Evolutionary conservation across 2,113 vertebrate genomes (phyloP), one percentile per base, ranked within the genome.

Genomic region (Pithys albifrons): DNA sequence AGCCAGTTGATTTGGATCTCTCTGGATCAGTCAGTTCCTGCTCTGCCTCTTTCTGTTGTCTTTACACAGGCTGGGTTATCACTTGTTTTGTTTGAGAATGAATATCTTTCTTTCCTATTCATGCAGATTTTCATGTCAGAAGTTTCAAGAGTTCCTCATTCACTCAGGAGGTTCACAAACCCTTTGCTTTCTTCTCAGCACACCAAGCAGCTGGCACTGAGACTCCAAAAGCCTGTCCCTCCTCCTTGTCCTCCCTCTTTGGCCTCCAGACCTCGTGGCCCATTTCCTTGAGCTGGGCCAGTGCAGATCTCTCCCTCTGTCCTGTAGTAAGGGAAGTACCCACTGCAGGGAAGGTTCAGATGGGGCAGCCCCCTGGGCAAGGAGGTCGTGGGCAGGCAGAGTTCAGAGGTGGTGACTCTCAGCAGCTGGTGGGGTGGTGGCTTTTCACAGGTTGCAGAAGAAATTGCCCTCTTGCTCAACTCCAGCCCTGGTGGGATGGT

Each of bases 301-400:
- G 55, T 9, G 71, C 24, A 73, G 6, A 98, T 83, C 22, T 58
- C 11, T 64, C 71, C 94, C 46, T 97, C 92, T 1, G 88, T 97
- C 71, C 93, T 96, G 67, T 97, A 97, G 77, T 89, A 97, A 12
- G 96, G 94, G 4, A 92, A 62, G 3, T 82, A 95, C 6, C 73
- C 93, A 0, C 6, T 3, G 33, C 39, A 70, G 57, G 25, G 10
- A 18, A 57, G 35, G 3, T 37, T 16, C 35, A 9, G 69, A 33
- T 0, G 24, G 27, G 61, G 70, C 19, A 54, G 39, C 37, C 17
- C 2, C 0, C 71, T 59, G 51, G 48, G 39, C 43, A 64, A 12
- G 64, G 57, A 39, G 20, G 1, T 4, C 0, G 6, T 27, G 46
- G 70, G 52, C 19, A 10, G 6, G 5, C 49, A 22, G 14, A 22